These are phyloP conservation scores for Ia io DNA, from an alignment of 2,113 vertebrate genomes.

Conservation along the genomic window DNA sequence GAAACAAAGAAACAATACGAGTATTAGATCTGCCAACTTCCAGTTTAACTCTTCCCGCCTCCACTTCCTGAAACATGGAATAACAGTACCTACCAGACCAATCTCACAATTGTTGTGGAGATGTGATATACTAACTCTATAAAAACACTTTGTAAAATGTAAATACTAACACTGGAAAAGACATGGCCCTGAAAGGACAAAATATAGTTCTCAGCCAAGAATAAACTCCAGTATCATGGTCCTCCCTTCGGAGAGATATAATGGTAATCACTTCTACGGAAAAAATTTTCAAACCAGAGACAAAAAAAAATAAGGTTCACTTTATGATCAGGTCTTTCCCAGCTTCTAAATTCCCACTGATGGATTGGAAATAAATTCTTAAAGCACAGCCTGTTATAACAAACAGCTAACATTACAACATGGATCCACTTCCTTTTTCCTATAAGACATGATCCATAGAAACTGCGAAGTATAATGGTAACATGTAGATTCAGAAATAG, in stretches of 20 bases:
- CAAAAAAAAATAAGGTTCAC: background rate
- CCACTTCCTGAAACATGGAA: background rate
- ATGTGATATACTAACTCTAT: background rate
- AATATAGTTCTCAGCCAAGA: background rate
- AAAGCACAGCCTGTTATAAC: background rate
- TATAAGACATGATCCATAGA: background rate
- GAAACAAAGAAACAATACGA: background rate
- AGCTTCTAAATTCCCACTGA: background rate
- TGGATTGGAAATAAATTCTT: background rate
- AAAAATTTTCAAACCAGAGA: conserved; percentile 9
- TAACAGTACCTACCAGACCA: background rate
- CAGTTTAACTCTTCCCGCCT: background rate
- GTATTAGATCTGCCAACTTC: background rate
- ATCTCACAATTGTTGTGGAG: background rate
- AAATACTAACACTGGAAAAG: background rate
- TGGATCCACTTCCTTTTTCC: background rate
- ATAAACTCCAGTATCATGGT: background rate
- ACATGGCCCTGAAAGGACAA: background rate
- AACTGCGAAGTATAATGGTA: background rate
- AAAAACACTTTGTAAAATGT: background rate
- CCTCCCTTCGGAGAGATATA: background rate
- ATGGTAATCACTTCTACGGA: background rate
- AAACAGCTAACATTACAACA: background rate
- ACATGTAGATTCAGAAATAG: background rate
- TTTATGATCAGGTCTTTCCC: background rate